Base-by-base conservation (phyloP, 1,140 invertebrate species). In the Samia ricini region DNA sequence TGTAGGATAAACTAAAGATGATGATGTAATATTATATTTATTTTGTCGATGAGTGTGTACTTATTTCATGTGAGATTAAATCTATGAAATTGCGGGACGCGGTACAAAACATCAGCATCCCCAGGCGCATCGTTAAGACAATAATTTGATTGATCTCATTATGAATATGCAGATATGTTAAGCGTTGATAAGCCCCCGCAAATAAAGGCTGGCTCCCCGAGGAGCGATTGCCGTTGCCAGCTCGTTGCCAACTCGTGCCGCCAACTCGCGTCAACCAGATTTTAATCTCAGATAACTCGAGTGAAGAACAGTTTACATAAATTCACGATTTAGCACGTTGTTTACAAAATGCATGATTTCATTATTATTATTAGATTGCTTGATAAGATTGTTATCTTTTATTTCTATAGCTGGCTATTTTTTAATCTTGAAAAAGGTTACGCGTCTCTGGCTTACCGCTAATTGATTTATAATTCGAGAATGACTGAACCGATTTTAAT, bases 251-350 rank as follows among this genome's bases (percentile, higher is more conserved):
- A 76, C 80, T 79, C 75, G 67, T 66, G 74, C n/a, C 74, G 73
- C 75, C 77, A 77, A 76, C 80, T 79, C 75, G 67, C 67, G 74
- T 71, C 67, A 68, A 73, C 70, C 81, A 81, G 87, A 89, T 89
- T 89, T 89, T 88, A 89, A 89, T 89, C 87, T 87, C 76, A 89
- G 87, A 89, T 89, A 89, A 86, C 71, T 73, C 71, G 74, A 72
- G 74, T 74, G 70, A 61, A 70, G 80, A 82, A 80, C 85, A 88
- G 83, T 88, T 87, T 88, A 87, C 87, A 89, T 89, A 89, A 89
- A 89, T 89, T 89, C 78, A 78, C 73, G 76, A 85, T 76, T 88
- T 84, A 89, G 84, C 79, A 83, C 85, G 83, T 88, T 85, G 84
- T 88, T 88, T 83, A 89, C 83, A 87, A 87, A 85, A 72, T 82